Conservation (phyloP, 92 coral and sea anemone genomes). For the Nematostella vectensis region DNA sequence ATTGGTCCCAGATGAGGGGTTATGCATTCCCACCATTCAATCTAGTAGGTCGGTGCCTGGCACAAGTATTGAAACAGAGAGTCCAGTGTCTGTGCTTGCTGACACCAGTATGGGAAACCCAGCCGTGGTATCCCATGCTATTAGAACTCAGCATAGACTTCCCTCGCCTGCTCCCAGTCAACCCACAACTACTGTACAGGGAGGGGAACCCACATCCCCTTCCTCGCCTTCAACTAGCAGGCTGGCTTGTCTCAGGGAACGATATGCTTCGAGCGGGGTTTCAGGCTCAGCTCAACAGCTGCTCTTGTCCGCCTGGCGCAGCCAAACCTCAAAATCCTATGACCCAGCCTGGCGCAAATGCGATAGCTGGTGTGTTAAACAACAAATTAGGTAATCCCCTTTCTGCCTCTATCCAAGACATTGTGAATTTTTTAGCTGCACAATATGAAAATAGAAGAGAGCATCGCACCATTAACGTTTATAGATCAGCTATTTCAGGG, state of each 20-base stretch:
- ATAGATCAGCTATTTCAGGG: constrained; percentile 14
- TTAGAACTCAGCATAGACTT: constrained; percentile 15
- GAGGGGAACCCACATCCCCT: constrained; percentile 11
- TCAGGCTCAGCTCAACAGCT: constrained; percentile 26
- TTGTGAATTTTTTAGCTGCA: constrained; percentile 7
- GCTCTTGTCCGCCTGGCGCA: constrained; percentile 20
- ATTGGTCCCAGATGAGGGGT: constrained; percentile 19
- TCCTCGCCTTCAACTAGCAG: constrained; percentile 26
- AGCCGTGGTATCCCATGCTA: constrained; percentile 21
- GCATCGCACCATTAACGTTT: constrained; percentile 16
- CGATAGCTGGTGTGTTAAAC: constrained; percentile 46
- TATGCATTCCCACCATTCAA: constrained; percentile 47
- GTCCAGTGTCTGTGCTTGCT: constrained; percentile 23
- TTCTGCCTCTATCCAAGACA: constrained; percentile 31
- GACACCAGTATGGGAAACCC: constrained; percentile 43
- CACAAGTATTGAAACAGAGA: constrained; percentile 28
- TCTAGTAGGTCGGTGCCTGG: constrained; percentile 39
- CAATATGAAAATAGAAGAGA: constrained; percentile 13
- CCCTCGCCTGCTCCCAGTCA: constrained; percentile 14
- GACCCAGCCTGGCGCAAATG: constrained; percentile 30
- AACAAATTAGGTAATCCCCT: constrained; percentile 40
- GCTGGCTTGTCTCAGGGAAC: constrained; percentile 31
- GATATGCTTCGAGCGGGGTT: constrained; percentile 19
- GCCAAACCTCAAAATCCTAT: constrained; percentile 29
- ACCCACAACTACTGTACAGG: constrained; percentile 19